Evolutionary conservation across 2,797 vertebrate species (phyloP).

Genomic region (Thaleichthys pacificus): DNA sequence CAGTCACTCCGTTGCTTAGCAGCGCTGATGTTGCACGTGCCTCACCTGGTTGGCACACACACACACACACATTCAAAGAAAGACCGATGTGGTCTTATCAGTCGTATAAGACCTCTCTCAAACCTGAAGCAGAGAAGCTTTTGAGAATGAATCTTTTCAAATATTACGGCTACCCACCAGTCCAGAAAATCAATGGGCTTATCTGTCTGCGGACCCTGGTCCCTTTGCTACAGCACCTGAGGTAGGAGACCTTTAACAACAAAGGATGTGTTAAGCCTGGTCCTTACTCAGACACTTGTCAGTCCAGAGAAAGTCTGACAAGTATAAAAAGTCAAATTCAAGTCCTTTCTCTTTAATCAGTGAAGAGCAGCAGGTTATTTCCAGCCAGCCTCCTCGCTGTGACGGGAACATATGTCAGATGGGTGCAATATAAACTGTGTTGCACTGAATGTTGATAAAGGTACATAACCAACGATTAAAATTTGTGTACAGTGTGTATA

Average conservation of each 20-base stretch:
- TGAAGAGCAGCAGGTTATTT: conserved; percentile 16
- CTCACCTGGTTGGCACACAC: conserved; percentile 48
- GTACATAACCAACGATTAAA: no score
- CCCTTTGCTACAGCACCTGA: neutral
- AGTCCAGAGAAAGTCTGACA: neutral
- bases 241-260: neutral
- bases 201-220: neutral
- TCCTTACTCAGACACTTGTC: neutral
- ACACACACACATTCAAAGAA: conserved; percentile 8
- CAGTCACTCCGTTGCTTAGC: conserved; percentile 70
- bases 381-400: neutral
- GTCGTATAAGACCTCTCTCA: neutral
- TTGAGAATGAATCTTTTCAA: conserved; percentile 12
- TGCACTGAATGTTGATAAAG: no score
- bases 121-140: neutral
- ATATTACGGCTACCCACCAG: neutral
- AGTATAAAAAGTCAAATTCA: neutral
- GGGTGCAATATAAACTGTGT: no score
- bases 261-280: neutral
- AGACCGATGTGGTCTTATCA: neutral
- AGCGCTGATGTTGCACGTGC: conserved; percentile 54
- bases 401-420: neutral
- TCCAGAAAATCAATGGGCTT: conserved; percentile 7
- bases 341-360: neutral
- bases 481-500: no score